Evolutionary conservation across 2,888 invertebrate genomes (phyloP), one percentile per base, ranked within the genome.

Genomic region (Eurytoma californica): DNA sequence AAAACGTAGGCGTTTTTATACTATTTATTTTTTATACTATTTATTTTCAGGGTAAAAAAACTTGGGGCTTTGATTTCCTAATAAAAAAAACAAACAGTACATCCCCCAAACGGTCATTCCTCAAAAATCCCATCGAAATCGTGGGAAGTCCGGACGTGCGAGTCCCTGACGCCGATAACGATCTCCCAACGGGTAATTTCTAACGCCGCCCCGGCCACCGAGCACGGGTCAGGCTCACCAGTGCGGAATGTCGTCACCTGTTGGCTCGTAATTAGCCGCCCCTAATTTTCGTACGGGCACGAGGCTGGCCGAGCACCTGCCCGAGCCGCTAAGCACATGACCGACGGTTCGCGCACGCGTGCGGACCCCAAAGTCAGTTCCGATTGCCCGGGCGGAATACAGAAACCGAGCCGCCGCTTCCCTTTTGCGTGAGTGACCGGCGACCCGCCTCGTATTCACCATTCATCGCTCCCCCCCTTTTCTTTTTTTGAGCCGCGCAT

Each of bases 191-290:
- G 68, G 65, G 76, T 69, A 79, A 78, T 77, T 75, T 76, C 63
- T 72, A 67, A 61, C 80, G 76, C 16, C 47, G 61, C 47, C 16
- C 9, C 30, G 57, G 57, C 53, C 61, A 20, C 5, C 49, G 73
- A n/a, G 28, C 28, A 28, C 16, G 18, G 30, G n/a, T 39, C 5
- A 14, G 30, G 30, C 53, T 18, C 20, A 61, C 30, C 39, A 39
- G 39, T 39, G 13, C 18, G 77, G 66, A 70, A 78, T 72, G 80
- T 85, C 83, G 82, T 84, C 84, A 85, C 84, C 85, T 85, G 85
- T 85, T 85, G 83, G 82, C 78, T 70, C 69, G 82, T 84, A 85
- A 85, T 85, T 85, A 85, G 83, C 83, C 79, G 82, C 72, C 77
- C 80, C 82, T 83, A 84, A 85, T 85, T 84, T 84, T 80, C 65